Percentiles rank a stretch among this genome's conserved stretches.
These are phyloP conservation scores for Dinomys branickii DNA, from an alignment of 2,113 vertebrate genomes.

Conservation along the genomic window DNA sequence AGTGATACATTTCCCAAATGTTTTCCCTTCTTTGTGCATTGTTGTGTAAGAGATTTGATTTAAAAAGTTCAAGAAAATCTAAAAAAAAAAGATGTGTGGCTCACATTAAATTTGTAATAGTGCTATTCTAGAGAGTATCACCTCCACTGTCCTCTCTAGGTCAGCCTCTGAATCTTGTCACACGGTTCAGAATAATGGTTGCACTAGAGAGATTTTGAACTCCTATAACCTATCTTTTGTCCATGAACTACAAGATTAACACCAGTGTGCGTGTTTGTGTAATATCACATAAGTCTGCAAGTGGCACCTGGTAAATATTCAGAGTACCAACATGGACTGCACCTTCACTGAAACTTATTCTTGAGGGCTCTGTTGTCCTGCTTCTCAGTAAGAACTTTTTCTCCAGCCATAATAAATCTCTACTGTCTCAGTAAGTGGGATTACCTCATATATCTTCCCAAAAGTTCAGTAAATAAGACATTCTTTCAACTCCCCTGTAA, in stretches of 20 bases:
- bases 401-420: background rate
- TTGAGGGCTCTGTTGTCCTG: background rate
- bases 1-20: no score
- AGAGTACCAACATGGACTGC: background rate
- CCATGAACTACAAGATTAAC: background rate
- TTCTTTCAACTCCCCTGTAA: background rate
- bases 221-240: background rate
- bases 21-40: no score
- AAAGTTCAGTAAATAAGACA: background rate
- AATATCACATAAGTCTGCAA: background rate
- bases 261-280: background rate
- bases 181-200: background rate
- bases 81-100: background rate
- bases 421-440: background rate
- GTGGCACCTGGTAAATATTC: background rate
- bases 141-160: background rate
- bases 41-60: no score
- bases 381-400: background rate
- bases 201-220: slow-evolving; percentile 16
- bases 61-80: no score
- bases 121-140: background rate
- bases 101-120: background rate
- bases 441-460: background rate
- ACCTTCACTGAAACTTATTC: background rate
- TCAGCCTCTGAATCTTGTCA: background rate